These are phyloP conservation scores for Halcyon senegalensis DNA, from an alignment of 2,113 vertebrate species.

Conservation along the genomic window DNA sequence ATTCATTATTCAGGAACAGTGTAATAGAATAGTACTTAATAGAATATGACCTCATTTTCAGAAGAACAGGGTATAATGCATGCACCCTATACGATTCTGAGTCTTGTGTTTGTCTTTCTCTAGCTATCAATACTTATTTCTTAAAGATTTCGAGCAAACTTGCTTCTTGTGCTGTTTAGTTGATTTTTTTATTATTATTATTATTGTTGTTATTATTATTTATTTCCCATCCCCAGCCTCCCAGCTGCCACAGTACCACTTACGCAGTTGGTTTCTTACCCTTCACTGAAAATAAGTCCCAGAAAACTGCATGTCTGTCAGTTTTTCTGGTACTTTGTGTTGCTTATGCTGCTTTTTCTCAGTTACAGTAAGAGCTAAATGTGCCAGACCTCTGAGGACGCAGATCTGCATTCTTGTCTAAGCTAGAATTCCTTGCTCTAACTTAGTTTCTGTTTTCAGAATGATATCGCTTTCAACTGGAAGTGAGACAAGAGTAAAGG, in stretches of 20 bases:
- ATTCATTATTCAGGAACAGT: not conserved
- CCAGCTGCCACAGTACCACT: not conserved
- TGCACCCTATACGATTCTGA: not conserved
- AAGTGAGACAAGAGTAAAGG: not conserved
- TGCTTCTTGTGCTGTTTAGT: not conserved
- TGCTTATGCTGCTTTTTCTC: not conserved
- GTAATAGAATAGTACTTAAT: too few relatives aligned
- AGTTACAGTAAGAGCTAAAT: conserved; percentile 19
- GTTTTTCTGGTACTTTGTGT: not conserved
- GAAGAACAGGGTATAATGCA: not conserved
- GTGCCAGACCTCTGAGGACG: not conserved
- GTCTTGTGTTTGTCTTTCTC: not conserved
- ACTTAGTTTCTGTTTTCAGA: not conserved
- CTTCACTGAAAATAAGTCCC: conserved; percentile 42
- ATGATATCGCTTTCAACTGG: not conserved
- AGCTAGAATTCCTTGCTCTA: not conserved
- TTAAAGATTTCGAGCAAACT: conserved; percentile 24
- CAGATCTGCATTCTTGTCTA: not conserved
- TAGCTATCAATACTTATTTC: not conserved
- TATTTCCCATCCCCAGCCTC: not conserved
- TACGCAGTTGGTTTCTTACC: not conserved
- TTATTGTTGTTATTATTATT: not conserved
- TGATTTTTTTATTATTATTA: not conserved
- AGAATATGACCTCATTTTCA: not conserved
- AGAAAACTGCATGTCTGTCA: conserved; percentile 36